Evolutionary conservation across 2,113 vertebrate genomes (phyloP).

Genomic region (Brevimyrus niger): DNA sequence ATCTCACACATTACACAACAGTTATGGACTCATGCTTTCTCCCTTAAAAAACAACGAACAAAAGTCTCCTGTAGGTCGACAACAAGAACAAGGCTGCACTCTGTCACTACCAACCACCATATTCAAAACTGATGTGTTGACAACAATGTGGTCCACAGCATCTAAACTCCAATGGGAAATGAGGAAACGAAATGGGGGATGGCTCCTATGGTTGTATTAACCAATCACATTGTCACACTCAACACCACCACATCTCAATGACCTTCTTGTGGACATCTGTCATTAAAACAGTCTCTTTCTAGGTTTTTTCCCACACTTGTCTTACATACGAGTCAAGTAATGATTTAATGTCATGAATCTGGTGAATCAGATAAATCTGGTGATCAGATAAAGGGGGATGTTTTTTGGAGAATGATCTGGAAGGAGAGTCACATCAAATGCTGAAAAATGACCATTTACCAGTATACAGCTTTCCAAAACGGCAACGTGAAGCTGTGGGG

Average conservation of each 20-base stretch:
- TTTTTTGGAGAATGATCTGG: slow-evolving; percentile 55
- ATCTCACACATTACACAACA: slow-evolving; percentile 38
- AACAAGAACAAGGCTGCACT: slow-evolving; percentile 47
- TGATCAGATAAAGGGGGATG: slow-evolving; percentile 62
- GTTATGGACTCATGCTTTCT: slow-evolving; percentile 61
- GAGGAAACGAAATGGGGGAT: slow-evolving; percentile 51
- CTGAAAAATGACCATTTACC: slow-evolving; percentile 70
- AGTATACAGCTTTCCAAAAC: slow-evolving; percentile 79
- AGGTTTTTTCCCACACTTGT: slow-evolving; percentile 24
- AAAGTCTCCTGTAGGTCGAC: slow-evolving; percentile 49
- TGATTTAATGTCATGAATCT: slow-evolving; percentile 58
- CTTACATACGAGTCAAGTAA: slow-evolving; percentile 46
- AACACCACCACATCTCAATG: slow-evolving; percentile 63
- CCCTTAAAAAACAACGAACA: slow-evolving; percentile 32
- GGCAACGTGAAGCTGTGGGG: slow-evolving; percentile 67
- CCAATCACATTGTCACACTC: slow-evolving; percentile 52
- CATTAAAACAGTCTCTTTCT: slow-evolving; percentile 28
- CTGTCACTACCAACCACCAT: slow-evolving; percentile 46
- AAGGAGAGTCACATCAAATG: slow-evolving; percentile 56
- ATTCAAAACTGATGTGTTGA: slow-evolving; percentile 53
- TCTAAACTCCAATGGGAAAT: slow-evolving; percentile 49
- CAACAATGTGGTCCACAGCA: slow-evolving; percentile 57
- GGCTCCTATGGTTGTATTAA: slow-evolving; percentile 51
- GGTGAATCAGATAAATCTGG: slow-evolving; percentile 54
- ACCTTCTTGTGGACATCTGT: slow-evolving; percentile 35